phyloP scores from a whole-genome alignment of 1,140 invertebrate genomes.

The Steinernema feltiae region DNA sequence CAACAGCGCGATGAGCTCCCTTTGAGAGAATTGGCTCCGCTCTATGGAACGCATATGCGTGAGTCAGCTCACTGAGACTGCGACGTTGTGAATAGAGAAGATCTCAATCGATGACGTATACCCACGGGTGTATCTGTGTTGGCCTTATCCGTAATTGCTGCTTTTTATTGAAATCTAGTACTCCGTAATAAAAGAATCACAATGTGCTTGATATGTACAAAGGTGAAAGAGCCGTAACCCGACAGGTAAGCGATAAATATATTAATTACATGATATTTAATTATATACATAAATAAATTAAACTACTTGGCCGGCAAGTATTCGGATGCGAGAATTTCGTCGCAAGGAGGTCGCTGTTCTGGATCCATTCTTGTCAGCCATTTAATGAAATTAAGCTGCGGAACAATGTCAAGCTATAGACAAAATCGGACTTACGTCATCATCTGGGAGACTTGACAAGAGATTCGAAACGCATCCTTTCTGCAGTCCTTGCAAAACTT shows the following conservation, averaged over 20 bases:
- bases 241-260: too few relatives aligned
- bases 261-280: too few relatives aligned
- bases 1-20: slow-evolving; percentile 2
- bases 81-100: neutral
- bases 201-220: too few relatives aligned
- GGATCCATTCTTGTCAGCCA: slow-evolving; percentile 31
- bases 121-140: neutral
- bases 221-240: too few relatives aligned
- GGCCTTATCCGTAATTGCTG: neutral
- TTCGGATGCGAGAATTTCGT: slow-evolving; percentile 23
- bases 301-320: slow-evolving; percentile 3
- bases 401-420: neutral
- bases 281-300: neutral
- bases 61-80: slow-evolving; percentile 10
- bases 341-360: slow-evolving; percentile 20
- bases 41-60: slow-evolving; percentile 21
- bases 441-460: neutral
- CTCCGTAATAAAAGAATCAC: neutral
- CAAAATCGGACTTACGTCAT: slow-evolving; percentile 17
- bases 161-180: neutral
- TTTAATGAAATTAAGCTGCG: slow-evolving; percentile 29
- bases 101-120: neutral
- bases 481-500: slow-evolving; percentile 39
- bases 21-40: slow-evolving; percentile 24
- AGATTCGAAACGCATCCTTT: slow-evolving; percentile 21